Base-by-base conservation (phyloP, 2,113 vertebrate genomes). In the Peromyscus leucopus region DNA sequence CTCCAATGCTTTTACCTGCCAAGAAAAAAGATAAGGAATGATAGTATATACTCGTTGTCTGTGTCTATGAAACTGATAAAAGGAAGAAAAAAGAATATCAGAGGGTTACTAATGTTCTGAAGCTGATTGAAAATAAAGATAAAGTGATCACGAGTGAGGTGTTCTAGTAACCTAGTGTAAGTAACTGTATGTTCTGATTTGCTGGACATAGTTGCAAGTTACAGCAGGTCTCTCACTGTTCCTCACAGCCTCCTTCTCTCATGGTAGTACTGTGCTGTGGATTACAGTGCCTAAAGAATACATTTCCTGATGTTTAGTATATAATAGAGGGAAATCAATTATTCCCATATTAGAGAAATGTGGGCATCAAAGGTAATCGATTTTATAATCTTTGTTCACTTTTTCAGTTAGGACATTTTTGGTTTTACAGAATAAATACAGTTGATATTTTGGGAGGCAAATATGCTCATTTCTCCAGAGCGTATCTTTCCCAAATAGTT, bases 361-460 rank as follows among this genome's bases (percentile, higher is more conserved):
- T 91, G 24, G 26, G 0, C 33, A 61, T 2, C 12, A 80, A 85
- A 82, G 63, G 22, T 57, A 75, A 59, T 61, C 33, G 36, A 15
- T 46, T 71, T 59, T 72, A 59, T 51, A 83, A 24, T 2, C 31
- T 63, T 86, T 69, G 28, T 26, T 42, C 57, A n/a, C 19, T 13
- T 86, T 82, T 71, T 72, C 61, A 39, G 13, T 65, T 80, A n/a
- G 17, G 1, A 3, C 22, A 71, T 42, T 74, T 69, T 42, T 16
- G 31, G 5, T 67, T 76, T 90, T 5, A 5, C 33, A 22, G 42
- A 57, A 69, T 74, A 63, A 67, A 86, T 92, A 31, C 3, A 89
- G n/a, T 76, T 78, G 46, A 67, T 74, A 13, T 89, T 96, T 74
- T 88, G 36, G 16, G 91, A 74, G 9, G 19, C 16, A 74, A 28